Base-by-base conservation (phyloP, 2,888 invertebrate genomes). In the Polylopha cassiicola region DNA sequence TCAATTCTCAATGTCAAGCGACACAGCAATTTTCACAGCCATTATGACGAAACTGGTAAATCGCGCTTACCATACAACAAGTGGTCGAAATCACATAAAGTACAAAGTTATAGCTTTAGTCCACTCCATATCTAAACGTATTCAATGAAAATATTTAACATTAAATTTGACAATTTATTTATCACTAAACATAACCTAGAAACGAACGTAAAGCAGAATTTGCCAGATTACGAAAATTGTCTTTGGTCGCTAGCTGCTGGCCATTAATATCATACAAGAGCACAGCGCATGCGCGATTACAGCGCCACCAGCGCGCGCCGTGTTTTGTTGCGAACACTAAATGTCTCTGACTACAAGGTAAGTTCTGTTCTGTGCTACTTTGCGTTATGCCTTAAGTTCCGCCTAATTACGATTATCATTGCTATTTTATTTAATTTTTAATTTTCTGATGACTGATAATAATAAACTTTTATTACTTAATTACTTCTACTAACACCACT, bases 121-220 rank as follows among this genome's bases (percentile, higher is more conserved):
- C 55, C 65, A 69, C 62, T 66, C 61, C 71, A 74, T 73, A 55
- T 45, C 59, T 56, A 52, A 59, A 60, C 51, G 54, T 63, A 62
- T 60, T 65, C 51, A 59, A 68, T 56, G 65, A 68, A 73, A 70
- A 66, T 65, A 65, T 61, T 66, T 59, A 65, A 73, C 65, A 64
- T 62, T 64, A 76, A 75, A 65, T 80, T 81, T 82, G 82, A 80
- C 81, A 82, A 80, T 72, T 74, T n/a, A n/a, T n/a, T n/a, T 65
- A 68, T 65, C 67, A 73, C 65, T 76, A 72, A 84, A 79, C 77
- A 73, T 84, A 84, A 84, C 84, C 84, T 84, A 74, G 58, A 81
- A 79, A 73, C 65, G 70, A 70, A n/a, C n/a, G n/a, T n/a, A 70
- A 69, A 62, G 55, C 53, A 61, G 58, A 68, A 62, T 67, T 65